Evolutionary conservation across 1,140 invertebrate genomes (phyloP), one percentile per base, ranked within the genome.

Genomic region (Lanistes nyassanus): DNA sequence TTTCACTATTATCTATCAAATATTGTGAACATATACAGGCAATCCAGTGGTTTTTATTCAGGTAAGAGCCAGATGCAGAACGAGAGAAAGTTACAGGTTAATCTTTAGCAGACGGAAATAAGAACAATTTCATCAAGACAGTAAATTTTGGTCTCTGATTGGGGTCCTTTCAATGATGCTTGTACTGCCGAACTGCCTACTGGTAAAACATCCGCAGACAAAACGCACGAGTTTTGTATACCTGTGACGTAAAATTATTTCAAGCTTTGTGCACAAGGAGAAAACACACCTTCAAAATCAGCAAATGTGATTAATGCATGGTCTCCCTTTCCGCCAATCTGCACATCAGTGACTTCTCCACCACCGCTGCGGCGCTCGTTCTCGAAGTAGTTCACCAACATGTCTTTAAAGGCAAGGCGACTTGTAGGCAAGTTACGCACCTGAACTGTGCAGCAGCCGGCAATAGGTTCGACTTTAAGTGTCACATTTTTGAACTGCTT

Each of bases 301-400:
- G 29, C 55, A 71, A 76, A 76, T 6, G 56, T 69, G 39, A 76
- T 36, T n/a, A 76, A 23, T 36, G 75, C 75, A 56, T 51, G 55
- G 16, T 62, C 21, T 31, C 26, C 3, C n/a, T 76, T 31, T 23
- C 7, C n/a, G 11, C 7, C 34, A 16, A 70, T n/a, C 21, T 36
- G 42, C 3, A 69, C 58, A 16, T 53, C 23, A 21, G n/a, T 29
- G 19, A 81, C 76, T 4, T 76, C 78, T 3, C 76, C 81, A 2
- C 81, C 81, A 39, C 76, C 76, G 53, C 76, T 79, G 36, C 68
- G 75, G 16, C 56, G 42, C 5, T 36, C 62, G 58, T 75, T 81
- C 76, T 82, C 81, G 69, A 82, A 82, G 69, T 76, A 81, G n/a
- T 70, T 23, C 16, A 3, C 47, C 34, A 76, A 62, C 36, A 36